Base-by-base conservation (phyloP, 2,888 invertebrate species). In the Orthonevra nobilis region DNA sequence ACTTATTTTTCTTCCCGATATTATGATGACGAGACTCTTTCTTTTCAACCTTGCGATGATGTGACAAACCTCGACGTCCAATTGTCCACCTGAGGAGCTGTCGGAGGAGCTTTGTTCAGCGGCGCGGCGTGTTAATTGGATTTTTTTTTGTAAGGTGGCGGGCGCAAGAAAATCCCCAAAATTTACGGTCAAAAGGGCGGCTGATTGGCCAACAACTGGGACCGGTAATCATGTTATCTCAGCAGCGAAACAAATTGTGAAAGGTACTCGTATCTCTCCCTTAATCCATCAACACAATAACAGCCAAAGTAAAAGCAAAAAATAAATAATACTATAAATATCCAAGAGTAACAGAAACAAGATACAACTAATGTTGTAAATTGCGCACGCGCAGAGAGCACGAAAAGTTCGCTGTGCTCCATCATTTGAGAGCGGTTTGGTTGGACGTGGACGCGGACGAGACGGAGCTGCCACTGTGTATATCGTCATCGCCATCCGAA, bases 351-450 rank as follows among this genome's bases (percentile, higher is more conserved):
- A 19, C 23, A 66, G 66, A 72, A 56, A 54, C 61, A 50, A 79
- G 72, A 23, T 23, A 23, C 23, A 3, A 66, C 73, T 66, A 73
- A 66, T 66, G 79, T 66, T 68, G 73, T 79, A 79, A 79, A 79
- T 79, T 79, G 79, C 72, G 79, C 79, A 79, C 79, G 79, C 79
- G 79, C 79, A 73, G 66, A 61, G 61, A 79, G 79, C 73, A 66
- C 73, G 73, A 73, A 66, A 72, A 79, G 64, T 54, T 66, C 54
- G 60, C 34, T 70, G 58, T 17, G 64, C 58, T 38, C 56, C 17
- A n/a, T 52, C 54, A 40, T 28, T 34, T 38, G 66, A n/a, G n/a
- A n/a, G n/a, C n/a, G n/a, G n/a, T n/a, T n/a, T 23, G 3, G 23
- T 23, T 23, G 23, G 23, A 23, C 3, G 40, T 60, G 48, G 46